Base-by-base conservation (phyloP, 1,140 invertebrate species). In the Procambarus virginalis region DNA sequence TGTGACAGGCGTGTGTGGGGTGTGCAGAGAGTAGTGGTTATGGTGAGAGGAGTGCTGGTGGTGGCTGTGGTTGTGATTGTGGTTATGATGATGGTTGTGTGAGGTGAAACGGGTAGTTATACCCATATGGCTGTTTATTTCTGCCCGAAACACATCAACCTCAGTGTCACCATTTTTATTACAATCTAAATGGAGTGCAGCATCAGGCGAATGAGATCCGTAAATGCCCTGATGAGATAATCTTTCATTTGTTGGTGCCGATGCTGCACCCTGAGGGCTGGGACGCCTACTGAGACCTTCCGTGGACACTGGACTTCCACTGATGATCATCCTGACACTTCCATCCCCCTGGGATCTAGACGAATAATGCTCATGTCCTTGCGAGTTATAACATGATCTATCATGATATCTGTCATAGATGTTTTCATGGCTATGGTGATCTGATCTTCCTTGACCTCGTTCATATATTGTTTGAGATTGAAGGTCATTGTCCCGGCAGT, bases 201-300 rank as follows among this genome's bases (percentile, higher is more conserved):
- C 82, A 84, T 89, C 88, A 45, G 88, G 88, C 17, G 88, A 89
- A 17, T 68, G 88, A 17, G 70, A 49, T 48, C 88, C 60, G n/a
- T 48, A 58, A 22, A 14, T 88, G 22, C 78, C 34, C n/a, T 60
- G 49, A 14, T 68, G 34, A 64, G 46, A 48, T 12, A 78, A 5
- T 20, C 51, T n/a, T 12, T 55, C 77, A 49, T 49, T 86, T 58
- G 70, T 58, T 70, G 22, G 49, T 48, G 22, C 46, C 17, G 88
- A 55, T 22, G 88, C 81, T 64, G 81, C 80, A 22, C 88, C 88
- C 64, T 89, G 88, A 49, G 81, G 88, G 49, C 81, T 78, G 17
- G 88, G 81, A 17, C 88, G 51, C 10, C 75, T 55, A 17, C 81
- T 70, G 12, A 89, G 58, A 51, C 45, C 17, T 48, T 89, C 81